A percentile compares a stretch with the other conserved stretches of the same genome.
Evolutionary conservation across 2,797 vertebrate species (phyloP).

Genomic region (Chiroxiphia lanceolata): DNA sequence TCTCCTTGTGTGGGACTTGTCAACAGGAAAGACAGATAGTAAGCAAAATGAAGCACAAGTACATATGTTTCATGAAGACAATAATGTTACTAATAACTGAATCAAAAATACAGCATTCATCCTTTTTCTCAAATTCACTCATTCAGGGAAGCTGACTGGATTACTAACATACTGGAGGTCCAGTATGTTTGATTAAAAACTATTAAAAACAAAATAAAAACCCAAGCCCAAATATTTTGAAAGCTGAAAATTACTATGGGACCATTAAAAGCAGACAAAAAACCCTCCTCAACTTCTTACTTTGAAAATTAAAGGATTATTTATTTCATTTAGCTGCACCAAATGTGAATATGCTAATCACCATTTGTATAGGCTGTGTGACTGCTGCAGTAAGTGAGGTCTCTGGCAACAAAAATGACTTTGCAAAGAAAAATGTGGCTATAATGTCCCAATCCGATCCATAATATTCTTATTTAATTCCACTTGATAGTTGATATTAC

Average conservation of each 20-base stretch:
- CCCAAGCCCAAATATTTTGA: background rate
- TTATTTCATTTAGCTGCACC: background rate
- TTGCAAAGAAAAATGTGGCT: background rate
- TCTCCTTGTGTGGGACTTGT: background rate
- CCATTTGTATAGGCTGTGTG: background rate
- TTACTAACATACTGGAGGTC: background rate
- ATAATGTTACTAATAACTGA: background rate
- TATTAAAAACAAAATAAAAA: background rate
- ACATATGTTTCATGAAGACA: background rate
- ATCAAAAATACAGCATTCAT: background rate
- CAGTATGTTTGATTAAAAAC: background rate
- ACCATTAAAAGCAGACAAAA: background rate
- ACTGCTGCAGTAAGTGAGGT: background rate
- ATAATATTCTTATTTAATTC: background rate
- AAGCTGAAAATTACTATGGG: background rate
- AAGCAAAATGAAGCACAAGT: background rate
- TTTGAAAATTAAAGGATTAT: background rate
- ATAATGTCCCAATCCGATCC: rapidly evolving
- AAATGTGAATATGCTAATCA: background rate
- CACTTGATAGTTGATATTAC: background rate
- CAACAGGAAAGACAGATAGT: background rate
- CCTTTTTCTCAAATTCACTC: background rate
- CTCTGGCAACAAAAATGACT: background rate
- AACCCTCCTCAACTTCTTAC: rapidly evolving
- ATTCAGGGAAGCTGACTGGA: background rate